These are phyloP conservation scores for Melanotaenia duboulayi DNA, from an alignment of 2,113 vertebrate species.

Conservation along the genomic window DNA sequence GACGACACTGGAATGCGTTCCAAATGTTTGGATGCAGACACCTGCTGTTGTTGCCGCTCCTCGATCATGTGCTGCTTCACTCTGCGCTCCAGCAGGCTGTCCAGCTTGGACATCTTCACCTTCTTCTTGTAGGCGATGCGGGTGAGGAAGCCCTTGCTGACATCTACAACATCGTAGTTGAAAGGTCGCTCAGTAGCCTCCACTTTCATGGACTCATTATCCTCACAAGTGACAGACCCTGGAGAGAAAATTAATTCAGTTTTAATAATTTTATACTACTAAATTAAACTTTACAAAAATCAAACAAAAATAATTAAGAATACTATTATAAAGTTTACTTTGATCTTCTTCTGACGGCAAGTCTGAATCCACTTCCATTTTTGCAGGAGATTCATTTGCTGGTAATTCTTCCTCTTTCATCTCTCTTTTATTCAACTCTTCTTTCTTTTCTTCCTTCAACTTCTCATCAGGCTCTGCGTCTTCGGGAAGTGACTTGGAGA, in stretches of 20 bases:
- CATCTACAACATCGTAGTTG: conserved; percentile 92
- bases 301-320: too few species aligned
- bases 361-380: conserved; percentile 65
- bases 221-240: conserved; percentile 47
- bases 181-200: conserved; percentile 64
- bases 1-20: conserved; percentile 16
- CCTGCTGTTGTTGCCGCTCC: conserved; percentile 88
- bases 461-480: conserved; percentile 20
- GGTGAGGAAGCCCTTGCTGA: conserved; percentile 94
- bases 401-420: conserved; percentile 33
- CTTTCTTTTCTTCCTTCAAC: conserved; percentile 28
- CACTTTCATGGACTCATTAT: conserved; percentile 55
- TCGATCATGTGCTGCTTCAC: conserved; percentile 94
- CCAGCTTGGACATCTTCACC: conserved; percentile 93
- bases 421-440: conserved; percentile 35
- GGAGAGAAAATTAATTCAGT: conserved; percentile 18
- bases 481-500: conserved; percentile 30
- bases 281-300: too few species aligned
- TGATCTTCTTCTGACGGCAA: conserved; percentile 45
- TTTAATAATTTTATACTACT: too few species aligned
- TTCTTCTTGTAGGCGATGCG: conserved; percentile 94
- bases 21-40: conserved; percentile 61
- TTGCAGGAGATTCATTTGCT: conserved; percentile 32
- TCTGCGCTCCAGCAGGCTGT: conserved; percentile 92
- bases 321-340: conserved; percentile 44